Base-by-base conservation (phyloP, 2,113 vertebrate species). In the Calyptommatus sinebrachiatus region DNA sequence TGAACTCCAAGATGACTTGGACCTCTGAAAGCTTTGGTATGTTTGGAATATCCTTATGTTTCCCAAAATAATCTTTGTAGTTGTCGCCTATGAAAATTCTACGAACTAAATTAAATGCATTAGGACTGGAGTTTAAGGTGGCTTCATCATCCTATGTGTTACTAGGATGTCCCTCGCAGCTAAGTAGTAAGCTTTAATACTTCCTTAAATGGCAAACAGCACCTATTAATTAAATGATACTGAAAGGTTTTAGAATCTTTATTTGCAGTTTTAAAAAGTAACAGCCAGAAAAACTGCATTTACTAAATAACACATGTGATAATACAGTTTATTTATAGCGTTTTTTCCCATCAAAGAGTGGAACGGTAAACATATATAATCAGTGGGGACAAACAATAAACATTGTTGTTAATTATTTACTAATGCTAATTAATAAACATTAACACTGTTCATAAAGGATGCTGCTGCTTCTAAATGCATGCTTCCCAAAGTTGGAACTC, bases 81-180 rank as follows among this genome's bases (percentile, higher is more conserved):
- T 28, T 10, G 8, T 45, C 22, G 18, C 11, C 45, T 57, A 28
- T 31, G 35, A 61, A 57, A 78, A 8, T 60, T 57, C 24, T 28
- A 45, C n/a, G 61, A 70, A 65, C 20, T 46, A 7, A 35, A 65
- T 21, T 60, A 50, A 48, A 4, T 62, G 3, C 63, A 48, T 79
- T 1, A 3, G 24, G 60, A 63, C 81, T 75, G 53, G 18, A 46
- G 48, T 46, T 81, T n/a, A 7, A 41, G 7, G 28, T 57, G 28
- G 80, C 66, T 62, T 73, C 87, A 66, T 0, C 68, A 70, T 62
- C 60, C 81, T 20, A 75, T 41, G 53, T 10, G 18, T 12, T 63
- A 79, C 26, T 5, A 65, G 77, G 77, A 41, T 71, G 12, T 57
- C 53, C 53, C 53, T 83, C 57, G 1, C 70, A 75, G 35, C 7